These are phyloP conservation scores for Pelochelys cantorii DNA, from an alignment of 2,797 vertebrate species.

Conservation along the genomic window DNA sequence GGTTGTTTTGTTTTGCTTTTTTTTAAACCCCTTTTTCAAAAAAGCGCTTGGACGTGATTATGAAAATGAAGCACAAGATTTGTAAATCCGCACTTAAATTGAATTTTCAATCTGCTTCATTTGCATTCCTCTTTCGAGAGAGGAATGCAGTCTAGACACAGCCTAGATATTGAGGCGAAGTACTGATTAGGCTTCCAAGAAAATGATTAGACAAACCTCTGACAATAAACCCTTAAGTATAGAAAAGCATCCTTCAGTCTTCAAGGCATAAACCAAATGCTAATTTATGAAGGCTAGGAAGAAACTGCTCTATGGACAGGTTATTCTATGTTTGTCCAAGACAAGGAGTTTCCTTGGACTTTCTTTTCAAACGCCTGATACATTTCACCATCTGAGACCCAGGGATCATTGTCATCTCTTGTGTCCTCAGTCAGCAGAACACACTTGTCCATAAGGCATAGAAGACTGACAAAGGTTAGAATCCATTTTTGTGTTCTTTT, in stretches of 20 bases:
- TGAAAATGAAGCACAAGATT: too few species aligned
- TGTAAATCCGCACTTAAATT: too few species aligned
- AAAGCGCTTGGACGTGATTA: too few species aligned
- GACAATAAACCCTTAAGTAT: neutral
- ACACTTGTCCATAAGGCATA: neutral
- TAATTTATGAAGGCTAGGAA: neutral
- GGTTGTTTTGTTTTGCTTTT: too few species aligned
- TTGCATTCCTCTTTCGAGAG: too few species aligned
- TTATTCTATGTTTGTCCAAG: neutral
- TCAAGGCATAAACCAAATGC: neutral
- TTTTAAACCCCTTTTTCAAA: too few species aligned
- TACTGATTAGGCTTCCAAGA: neutral
- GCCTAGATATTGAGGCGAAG: neutral
- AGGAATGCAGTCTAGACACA: too few species aligned
- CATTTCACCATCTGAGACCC: neutral
- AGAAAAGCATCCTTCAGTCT: neutral
- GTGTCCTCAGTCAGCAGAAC: neutral
- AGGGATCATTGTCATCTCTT: accelerated
- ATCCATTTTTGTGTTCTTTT: neutral
- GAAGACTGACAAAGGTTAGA: neutral
- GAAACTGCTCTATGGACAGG: neutral
- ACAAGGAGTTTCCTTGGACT: neutral
- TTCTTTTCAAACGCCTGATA: neutral
- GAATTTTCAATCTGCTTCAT: too few species aligned
- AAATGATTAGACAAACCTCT: neutral